phyloP scores from a whole-genome alignment of 35 echinoderm and acorn worm species.

The Apostichopus japonicus region DNA sequence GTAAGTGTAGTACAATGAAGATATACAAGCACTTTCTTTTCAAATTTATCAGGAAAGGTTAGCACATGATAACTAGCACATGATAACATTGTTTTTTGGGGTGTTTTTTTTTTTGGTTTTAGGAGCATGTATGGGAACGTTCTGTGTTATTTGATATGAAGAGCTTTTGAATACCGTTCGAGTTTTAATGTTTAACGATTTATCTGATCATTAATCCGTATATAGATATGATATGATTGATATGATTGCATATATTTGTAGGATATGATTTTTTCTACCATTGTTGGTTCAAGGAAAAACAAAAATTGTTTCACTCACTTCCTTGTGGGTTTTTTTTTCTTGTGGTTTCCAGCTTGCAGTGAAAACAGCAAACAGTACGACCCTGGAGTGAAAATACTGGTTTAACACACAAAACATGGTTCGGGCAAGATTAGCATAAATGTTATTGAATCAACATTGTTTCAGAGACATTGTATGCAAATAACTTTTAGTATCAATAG shows the following conservation, averaged over 20 bases:
- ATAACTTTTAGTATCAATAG: slow-evolving; percentile 1
- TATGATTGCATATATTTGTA: neutral
- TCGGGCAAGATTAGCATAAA: neutral
- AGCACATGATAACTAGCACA: too few relatives aligned
- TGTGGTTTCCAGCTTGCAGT: neutral
- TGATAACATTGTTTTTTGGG: too few relatives aligned
- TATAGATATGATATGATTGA: too few relatives aligned
- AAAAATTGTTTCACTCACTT: neutral
- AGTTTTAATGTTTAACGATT: neutral
- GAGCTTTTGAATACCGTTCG: neutral
- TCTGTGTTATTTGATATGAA: slow-evolving; percentile 1
- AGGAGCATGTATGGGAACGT: neutral
- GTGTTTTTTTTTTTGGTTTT: neutral
- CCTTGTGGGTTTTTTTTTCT: neutral
- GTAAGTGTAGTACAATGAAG: too few relatives aligned
- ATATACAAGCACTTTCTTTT: too few relatives aligned
- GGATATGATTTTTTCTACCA: slow-evolving; percentile 1
- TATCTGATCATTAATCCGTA: too few relatives aligned
- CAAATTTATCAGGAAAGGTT: too few relatives aligned
- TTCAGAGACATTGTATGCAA: neutral
- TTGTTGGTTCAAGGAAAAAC: neutral
- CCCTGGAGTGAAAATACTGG: neutral
- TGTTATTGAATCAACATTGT: neutral
- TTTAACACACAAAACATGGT: neutral
- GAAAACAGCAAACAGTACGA: neutral